Evolutionary conservation across 1,140 invertebrate species (phyloP).

Genomic region (Drosophila littoralis): DNA sequence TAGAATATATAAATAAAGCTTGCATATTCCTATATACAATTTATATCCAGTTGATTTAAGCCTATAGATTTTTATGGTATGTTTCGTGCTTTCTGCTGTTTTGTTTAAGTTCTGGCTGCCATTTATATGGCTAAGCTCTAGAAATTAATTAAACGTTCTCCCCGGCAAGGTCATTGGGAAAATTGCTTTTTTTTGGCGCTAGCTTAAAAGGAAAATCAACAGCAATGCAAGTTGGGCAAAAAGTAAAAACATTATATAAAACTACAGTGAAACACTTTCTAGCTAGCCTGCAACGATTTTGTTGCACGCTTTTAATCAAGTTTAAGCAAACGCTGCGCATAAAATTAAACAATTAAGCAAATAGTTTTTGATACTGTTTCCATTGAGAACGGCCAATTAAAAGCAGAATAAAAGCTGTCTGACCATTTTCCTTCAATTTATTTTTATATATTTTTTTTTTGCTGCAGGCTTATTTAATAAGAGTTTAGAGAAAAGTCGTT

Average conservation of each 20-base stretch:
- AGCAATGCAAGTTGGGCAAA: constrained; percentile 20
- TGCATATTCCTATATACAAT: too few relatives aligned
- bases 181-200: constrained; percentile 39
- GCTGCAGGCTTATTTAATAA: not conserved
- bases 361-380: constrained; percentile 43
- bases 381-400: not conserved
- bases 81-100: not conserved
- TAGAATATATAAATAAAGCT: too few relatives aligned
- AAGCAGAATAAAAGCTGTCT: not conserved
- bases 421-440: not conserved
- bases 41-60: too few relatives aligned
- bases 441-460: not conserved
- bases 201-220: constrained; percentile 30
- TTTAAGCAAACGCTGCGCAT: constrained; percentile 41
- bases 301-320: constrained; percentile 50
- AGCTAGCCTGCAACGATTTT: constrained; percentile 14
- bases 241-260: constrained; percentile 7
- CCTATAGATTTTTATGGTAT: not conserved
- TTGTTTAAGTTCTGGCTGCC: constrained; percentile 32
- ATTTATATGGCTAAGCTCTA: constrained; percentile 55
- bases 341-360: constrained; percentile 65
- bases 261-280: constrained; percentile 19
- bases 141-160: constrained; percentile 73
- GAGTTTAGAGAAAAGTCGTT: not conserved
- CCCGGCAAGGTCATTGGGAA: constrained; percentile 51